Base-by-base conservation (phyloP, 2,113 vertebrate species). In the Protobothrops flavoviridis region DNA sequence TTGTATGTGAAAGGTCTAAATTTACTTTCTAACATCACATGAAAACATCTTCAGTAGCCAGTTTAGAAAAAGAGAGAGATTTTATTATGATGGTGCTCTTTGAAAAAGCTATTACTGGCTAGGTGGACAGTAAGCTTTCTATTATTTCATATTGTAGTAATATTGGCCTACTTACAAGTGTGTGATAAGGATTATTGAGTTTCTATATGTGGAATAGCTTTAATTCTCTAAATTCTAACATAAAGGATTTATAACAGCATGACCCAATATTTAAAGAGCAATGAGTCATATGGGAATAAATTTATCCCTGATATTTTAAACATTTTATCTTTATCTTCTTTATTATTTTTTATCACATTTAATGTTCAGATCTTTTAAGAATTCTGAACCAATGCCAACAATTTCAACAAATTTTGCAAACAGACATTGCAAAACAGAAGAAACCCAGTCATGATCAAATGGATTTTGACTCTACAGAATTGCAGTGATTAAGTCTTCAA, bases 401-500 rank as follows among this genome's bases (percentile, higher is more conserved):
- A 33, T 39, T 39, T 56, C 29, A 57, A 56, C 9, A 39, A 59
- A 57, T 39, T 57, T 55, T 88, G 12, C 50, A 55, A 89, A 89
- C 33, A 81, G 74, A 43, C 74, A 81, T 57, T 88, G 26, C 29
- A 88, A 57, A 59, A 0, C 52, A 81, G 23, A 5, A 1, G 61
- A 95, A 94, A 94, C 85, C 26, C 92, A 26, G 1, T 2, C 12
- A 24, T 21, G 92, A 91, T 91, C 93, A 94, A 94, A 96, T 55
- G 56, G 88, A 94, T 93, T 94, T 92, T 85, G 90, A 95, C 87
- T 94, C 61, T 95, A 89, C 87, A 45, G 87, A 45, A 89, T 61
- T 8, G 0, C 43, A 88, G 89, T 90, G 93, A 91, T 93, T 94
- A 94, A 93, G 90, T 92, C 21, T 45, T 81, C 0, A 0, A 61